Conservation (phyloP, 2,113 vertebrate genomes). For the Catharus minimus region DNA sequence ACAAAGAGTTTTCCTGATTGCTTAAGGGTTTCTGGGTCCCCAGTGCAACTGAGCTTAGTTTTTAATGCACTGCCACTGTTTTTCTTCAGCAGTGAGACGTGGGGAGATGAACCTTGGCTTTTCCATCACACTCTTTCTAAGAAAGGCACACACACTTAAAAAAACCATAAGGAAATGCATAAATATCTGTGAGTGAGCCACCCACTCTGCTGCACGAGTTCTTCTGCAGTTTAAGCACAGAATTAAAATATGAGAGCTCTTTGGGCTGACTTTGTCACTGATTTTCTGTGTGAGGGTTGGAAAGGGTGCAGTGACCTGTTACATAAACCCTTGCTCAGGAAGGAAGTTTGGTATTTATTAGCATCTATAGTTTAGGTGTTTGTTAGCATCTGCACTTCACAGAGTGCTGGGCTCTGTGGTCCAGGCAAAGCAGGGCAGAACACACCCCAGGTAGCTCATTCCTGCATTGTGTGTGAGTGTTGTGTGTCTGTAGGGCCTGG, state of each 20-base stretch:
- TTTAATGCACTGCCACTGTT: background rate
- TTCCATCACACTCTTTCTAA: background rate
- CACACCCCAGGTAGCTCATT: background rate
- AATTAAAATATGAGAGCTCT: background rate
- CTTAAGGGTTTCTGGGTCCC: background rate
- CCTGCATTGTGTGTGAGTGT: fast-evolving
- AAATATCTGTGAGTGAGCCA: background rate
- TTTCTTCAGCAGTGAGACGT: background rate
- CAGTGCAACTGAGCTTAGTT: background rate
- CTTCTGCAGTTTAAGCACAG: background rate
- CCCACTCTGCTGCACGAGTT: background rate
- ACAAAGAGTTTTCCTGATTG: background rate
- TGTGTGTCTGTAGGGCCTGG: background rate
- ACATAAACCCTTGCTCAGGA: background rate
- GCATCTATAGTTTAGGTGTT: too few relatives aligned
- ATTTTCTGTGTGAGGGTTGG: background rate
- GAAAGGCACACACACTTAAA: background rate
- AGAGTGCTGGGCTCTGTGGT: background rate
- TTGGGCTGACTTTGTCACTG: background rate
- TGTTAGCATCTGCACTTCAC: background rate
- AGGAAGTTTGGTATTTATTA: background rate
- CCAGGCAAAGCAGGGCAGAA: background rate
- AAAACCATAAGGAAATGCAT: background rate
- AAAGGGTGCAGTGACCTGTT: background rate
- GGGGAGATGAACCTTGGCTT: background rate